Evolutionary conservation across 2,113 vertebrate species (phyloP).

Genomic region (Chloropsis hardwickii): DNA sequence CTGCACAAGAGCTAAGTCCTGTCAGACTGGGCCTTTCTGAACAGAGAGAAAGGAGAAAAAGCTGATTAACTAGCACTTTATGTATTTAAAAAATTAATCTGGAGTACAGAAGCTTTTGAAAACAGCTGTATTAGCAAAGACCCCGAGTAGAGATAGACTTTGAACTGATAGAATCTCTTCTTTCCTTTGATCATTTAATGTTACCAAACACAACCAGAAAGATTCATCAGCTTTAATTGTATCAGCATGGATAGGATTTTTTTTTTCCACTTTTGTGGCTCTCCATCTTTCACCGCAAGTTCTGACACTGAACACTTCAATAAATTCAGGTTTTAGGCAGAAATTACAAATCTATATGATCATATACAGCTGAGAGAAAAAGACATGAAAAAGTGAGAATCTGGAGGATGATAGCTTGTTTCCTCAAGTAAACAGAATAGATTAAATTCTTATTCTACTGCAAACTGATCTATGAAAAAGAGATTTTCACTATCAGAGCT

Average conservation of each 20-base stretch:
- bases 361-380: not conserved
- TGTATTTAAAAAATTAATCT: not conserved
- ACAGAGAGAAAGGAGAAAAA: not conserved
- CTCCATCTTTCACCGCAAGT: not conserved
- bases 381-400: not conserved
- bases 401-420: not conserved
- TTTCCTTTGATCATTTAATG: not conserved
- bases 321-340: not conserved
- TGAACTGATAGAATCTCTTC: not conserved
- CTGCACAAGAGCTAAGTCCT: not conserved
- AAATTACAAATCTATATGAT: not conserved
- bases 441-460: not conserved
- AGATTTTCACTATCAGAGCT: not conserved
- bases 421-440: not conserved
- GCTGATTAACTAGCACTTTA: not conserved
- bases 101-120: not conserved
- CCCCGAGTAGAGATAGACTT: not conserved
- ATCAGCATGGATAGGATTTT: not conserved
- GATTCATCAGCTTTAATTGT: not conserved
- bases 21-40: not conserved
- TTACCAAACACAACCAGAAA: not conserved
- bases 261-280: not conserved
- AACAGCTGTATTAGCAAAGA: not conserved
- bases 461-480: not conserved
- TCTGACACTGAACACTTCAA: not conserved